Evolutionary conservation across 2,888 invertebrate genomes (phyloP).

Genomic region (Beris morrisii): DNA sequence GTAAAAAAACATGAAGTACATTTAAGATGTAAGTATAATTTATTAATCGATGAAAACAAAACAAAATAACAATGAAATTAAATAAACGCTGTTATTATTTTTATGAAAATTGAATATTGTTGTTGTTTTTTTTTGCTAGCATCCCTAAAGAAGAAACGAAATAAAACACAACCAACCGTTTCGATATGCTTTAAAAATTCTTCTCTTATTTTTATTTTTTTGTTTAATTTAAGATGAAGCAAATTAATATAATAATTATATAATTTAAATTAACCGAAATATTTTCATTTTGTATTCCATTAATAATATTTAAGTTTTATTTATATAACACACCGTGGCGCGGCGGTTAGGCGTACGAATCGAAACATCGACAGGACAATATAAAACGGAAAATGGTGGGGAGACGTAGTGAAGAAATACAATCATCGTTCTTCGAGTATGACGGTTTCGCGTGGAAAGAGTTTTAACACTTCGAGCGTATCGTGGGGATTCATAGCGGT

Average conservation of each 20-base stretch:
- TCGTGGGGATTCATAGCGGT: constrained; percentile 74
- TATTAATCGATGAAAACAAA: not conserved
- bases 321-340: constrained; percentile 10
- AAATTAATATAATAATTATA: constrained; percentile 28
- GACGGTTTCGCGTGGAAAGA: constrained; percentile 92
- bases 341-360: not conserved
- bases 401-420: constrained; percentile 26
- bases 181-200: constrained; percentile 23
- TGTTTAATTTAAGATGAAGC: constrained; percentile 24
- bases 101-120: no score
- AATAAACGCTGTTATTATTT: no score
- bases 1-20: no score
- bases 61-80: not conserved
- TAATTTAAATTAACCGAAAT: constrained; percentile 24
- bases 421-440: constrained; percentile 91
- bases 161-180: not conserved
- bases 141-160: not conserved
- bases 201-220: constrained; percentile 19
- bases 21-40: not conserved
- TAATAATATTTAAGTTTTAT: constrained; percentile 16
- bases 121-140: no score
- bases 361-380: not conserved
- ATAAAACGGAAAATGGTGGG: constrained; percentile 10
- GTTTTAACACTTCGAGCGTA: constrained; percentile 79
- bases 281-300: constrained; percentile 18